Base-by-base conservation (phyloP, 30 jellyfish, hydroid and myxozoan genomes). In the Hydractinia symbiolongicarpus region DNA sequence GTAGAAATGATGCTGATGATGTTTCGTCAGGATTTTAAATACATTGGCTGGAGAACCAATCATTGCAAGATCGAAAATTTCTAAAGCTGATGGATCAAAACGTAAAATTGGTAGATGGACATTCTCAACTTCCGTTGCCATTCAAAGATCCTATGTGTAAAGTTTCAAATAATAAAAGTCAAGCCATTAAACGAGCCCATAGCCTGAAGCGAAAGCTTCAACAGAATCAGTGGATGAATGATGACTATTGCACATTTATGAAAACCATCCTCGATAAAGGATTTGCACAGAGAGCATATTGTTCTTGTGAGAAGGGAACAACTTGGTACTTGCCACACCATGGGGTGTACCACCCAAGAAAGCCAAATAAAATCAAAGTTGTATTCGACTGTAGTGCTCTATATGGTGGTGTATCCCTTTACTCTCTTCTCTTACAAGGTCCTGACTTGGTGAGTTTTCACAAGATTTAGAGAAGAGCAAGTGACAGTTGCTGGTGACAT, bases 241-340 rank as follows among this genome's bases (percentile, higher is more conserved):
- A 71, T 21, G 78, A 5, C 50, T 71, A 71, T 19, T 9, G 68
- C 4, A 19, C 80, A 0, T 71, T 4, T 58, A 71, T 71, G 80
- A 71, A 71, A 30, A 71, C 30, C 30, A 30, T 71, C 80, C 8
- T 71, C 4, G 80, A 71, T 10, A 71, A 71, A 10, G 9, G 60
- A 14, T 82, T 72, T 6, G 90, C 90, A n/a, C 9, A 81, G 52
- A 73, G 54, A 70, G 81, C 53, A 8, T 0, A 20, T 4, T 0
- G 19, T 10, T 16, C 11, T 1, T n/a, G n/a, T n/a, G 2, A 50
- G 4, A 54, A 30, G 4, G 81, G 81, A 72, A 60, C 5, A 21
- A 64, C 87, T 9, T 85, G 96, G 96, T 88, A 82, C 77, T 58
- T 88, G 51, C 96, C 94, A 4, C 96, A 88, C 55, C 96, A n/a